These are phyloP conservation scores for Eonycteris spelaea DNA, from an alignment of 2,113 vertebrate genomes.

Conservation along the genomic window DNA sequence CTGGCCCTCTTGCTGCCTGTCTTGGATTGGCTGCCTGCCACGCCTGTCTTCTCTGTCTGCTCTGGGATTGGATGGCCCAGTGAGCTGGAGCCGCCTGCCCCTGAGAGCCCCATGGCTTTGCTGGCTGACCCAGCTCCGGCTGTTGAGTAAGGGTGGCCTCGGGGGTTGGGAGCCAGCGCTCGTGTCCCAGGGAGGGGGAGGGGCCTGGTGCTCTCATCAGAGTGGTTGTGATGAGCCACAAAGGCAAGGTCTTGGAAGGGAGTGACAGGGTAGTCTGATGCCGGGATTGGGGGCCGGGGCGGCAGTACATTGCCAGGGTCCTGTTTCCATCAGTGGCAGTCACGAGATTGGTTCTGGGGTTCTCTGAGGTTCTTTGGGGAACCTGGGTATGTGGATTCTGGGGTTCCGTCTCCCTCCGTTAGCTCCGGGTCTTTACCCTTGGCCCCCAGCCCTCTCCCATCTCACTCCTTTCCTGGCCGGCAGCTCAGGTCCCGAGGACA, in stretches of 20 bases:
- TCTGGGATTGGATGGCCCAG: conserved; percentile 90
- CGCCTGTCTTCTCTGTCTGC: conserved; percentile 80
- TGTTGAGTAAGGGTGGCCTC: conserved; percentile 88
- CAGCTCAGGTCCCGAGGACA: conserved; percentile 86
- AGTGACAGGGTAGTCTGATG: not conserved
- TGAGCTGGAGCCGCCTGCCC: conserved; percentile 91
- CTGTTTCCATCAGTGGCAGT: not conserved
- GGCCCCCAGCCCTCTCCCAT: not conserved
- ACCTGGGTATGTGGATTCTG: not conserved
- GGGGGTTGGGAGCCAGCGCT: not conserved
- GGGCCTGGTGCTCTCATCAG: not conserved
- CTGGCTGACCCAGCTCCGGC: conserved; percentile 92
- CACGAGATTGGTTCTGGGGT: not conserved
- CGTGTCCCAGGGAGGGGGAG: conserved; percentile 35
- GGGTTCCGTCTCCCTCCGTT: not conserved
- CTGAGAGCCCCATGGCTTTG: conserved; percentile 90
- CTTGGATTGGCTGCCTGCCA: conserved; percentile 78
- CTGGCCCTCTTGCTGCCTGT: conserved; percentile 69
- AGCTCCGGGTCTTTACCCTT: not conserved
- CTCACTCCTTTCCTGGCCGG: conserved; percentile 56
- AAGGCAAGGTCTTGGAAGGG: not conserved
- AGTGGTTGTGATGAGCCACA: not conserved
- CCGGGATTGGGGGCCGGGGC: not conserved
- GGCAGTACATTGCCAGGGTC: not conserved
- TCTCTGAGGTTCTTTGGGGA: not conserved